Conservation (phyloP, 2,888 invertebrate genomes). For the Chirona hameri region DNA sequence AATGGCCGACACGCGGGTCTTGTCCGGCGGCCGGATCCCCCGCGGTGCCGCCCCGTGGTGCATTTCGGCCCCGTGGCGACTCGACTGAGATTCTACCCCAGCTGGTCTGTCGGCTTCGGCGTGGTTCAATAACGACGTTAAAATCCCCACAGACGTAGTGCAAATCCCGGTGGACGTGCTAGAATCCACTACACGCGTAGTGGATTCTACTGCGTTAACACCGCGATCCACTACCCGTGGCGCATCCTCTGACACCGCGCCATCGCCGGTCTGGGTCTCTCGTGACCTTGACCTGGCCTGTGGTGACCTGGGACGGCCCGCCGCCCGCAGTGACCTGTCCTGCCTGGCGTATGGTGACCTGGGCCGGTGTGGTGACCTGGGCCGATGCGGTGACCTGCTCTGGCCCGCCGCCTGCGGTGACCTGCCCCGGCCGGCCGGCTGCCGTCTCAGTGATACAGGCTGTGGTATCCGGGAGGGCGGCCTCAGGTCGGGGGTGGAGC, state of each 20-base stretch:
- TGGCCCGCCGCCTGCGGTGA: background rate
- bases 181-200: background rate
- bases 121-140: background rate
- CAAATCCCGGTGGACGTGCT: background rate
- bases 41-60: background rate
- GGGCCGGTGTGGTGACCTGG: no score
- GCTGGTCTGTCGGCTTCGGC: background rate
- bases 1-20: slow-evolving; percentile 60
- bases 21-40: background rate
- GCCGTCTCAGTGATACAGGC: background rate
- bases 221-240: background rate
- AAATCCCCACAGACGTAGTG: background rate
- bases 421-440: background rate
- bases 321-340: no score
- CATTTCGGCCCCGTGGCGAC: background rate
- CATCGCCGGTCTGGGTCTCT: background rate
- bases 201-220: background rate
- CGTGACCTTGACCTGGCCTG: background rate
- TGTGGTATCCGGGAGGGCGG: background rate
- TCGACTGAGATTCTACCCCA: background rate
- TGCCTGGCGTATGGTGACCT: no score
- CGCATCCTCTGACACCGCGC: background rate
- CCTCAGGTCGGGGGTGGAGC: background rate
- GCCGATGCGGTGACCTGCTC: background rate
- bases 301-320: no score